Evolutionary conservation across 2,888 invertebrate species (phyloP).

Genomic region (Osedax fenrisi): DNA sequence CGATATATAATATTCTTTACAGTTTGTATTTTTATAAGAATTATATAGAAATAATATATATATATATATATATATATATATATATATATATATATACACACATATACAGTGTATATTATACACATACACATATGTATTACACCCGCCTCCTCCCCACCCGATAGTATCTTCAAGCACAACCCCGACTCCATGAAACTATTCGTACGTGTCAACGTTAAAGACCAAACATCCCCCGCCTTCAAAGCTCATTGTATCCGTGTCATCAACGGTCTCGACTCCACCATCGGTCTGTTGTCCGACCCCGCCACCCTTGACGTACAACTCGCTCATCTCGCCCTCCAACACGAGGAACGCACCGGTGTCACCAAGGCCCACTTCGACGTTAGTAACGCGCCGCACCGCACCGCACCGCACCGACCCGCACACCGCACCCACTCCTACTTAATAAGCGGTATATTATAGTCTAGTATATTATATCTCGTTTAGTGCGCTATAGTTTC

Average conservation of each 20-base stretch:
- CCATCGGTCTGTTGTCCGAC: conserved; percentile 31
- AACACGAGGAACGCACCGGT: conserved; percentile 30
- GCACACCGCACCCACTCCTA: too few relatives aligned
- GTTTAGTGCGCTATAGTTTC: too few relatives aligned
- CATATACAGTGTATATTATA: neutral
- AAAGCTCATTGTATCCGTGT: conserved; percentile 32
- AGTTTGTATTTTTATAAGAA: too few relatives aligned
- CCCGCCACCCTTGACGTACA: conserved; percentile 27
- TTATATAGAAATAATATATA: too few relatives aligned
- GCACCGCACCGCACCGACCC: too few relatives aligned
- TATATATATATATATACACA: too few relatives aligned
- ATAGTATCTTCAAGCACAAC: conserved; percentile 30
- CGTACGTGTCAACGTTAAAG: conserved; percentile 25
- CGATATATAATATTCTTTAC: too few relatives aligned
- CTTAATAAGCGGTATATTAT: too few relatives aligned
- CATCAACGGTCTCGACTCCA: conserved; percentile 33
- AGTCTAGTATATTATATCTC: too few relatives aligned
- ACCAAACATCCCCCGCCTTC: conserved; percentile 29
- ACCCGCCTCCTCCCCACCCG: neutral
- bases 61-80: too few relatives aligned
- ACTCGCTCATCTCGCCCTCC: conserved; percentile 30
- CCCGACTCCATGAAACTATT: conserved; percentile 27
- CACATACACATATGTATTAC: neutral
- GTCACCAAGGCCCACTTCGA: conserved; percentile 28
- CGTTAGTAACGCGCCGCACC: conserved; percentile 27